Conservation (phyloP, 2,888 invertebrate genomes). For the Rotaria sp. region DNA sequence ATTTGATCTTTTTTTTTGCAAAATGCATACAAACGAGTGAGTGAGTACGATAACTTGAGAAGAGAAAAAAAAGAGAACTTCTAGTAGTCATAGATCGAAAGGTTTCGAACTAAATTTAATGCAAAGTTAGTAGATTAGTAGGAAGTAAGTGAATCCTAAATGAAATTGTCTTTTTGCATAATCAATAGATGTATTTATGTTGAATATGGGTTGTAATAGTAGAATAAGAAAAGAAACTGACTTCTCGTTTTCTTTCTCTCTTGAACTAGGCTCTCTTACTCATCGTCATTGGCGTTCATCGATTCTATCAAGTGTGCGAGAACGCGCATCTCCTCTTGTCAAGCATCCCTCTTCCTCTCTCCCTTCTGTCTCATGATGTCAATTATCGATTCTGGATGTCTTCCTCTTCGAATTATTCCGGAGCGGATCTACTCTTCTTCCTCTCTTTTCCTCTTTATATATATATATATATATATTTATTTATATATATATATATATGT, state of each 20-base stretch:
- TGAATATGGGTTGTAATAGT: neutral
- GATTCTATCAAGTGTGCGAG: slow-evolving; percentile 12
- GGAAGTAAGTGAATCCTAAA: slow-evolving; percentile 14
- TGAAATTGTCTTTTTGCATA: slow-evolving; percentile 24
- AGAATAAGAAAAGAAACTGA: slow-evolving; percentile 7
- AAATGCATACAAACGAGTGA: neutral
- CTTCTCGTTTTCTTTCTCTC: neutral
- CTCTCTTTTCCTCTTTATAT: neutral
- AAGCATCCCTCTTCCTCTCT: neutral
- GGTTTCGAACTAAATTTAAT: neutral
- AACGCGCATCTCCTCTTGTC: slow-evolving; percentile 3
- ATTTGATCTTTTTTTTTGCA: neutral
- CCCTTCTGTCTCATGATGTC: slow-evolving; percentile 8
- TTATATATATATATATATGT: neutral
- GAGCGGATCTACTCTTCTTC: slow-evolving; percentile 9
- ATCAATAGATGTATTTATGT: slow-evolving; percentile 18
- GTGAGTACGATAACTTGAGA: neutral
- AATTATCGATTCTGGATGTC: slow-evolving; percentile 20
- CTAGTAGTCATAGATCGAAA: neutral
- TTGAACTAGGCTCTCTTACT: slow-evolving; percentile 6
- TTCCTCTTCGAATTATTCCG: slow-evolving; percentile 24
- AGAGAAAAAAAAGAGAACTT: neutral
- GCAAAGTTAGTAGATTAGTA: slow-evolving; percentile 14
- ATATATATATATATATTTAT: neutral
- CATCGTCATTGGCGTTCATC: slow-evolving; percentile 17